A percentile compares a stretch with the other conserved stretches of the same genome.
Evolutionary conservation across 2,113 vertebrate species (phyloP).

Genomic region (Perca fluviatilis): DNA sequence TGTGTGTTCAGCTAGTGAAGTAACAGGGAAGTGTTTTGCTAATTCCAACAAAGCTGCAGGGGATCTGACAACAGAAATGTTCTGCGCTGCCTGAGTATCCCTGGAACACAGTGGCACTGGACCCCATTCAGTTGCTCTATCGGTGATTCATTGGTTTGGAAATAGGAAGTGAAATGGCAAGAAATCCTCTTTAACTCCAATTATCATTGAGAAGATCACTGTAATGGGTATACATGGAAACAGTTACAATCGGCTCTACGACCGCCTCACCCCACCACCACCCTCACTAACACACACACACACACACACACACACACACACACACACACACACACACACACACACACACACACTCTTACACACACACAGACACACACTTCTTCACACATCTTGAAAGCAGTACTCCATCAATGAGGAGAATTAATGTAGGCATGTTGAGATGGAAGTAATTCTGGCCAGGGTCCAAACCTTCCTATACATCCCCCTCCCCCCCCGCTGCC

Average conservation of each 20-base stretch:
- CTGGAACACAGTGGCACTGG: constrained; percentile 12
- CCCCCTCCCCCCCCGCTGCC: constrained; percentile 17
- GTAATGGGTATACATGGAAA: constrained; percentile 68
- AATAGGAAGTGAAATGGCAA: constrained; percentile 69
- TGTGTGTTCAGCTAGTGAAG: constrained; percentile 20
- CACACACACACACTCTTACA: constrained; percentile 27
- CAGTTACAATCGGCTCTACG: constrained; percentile 40
- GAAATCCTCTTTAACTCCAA: constrained; percentile 70
- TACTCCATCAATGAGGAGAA: constrained; percentile 61
- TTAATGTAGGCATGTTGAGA: constrained; percentile 71
- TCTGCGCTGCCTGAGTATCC: background rate
- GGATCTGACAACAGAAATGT: constrained; percentile 14
- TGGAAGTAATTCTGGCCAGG: constrained; percentile 70
- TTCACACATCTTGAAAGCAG: constrained; percentile 60
- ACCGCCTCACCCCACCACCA: constrained; percentile 25
- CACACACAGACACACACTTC: constrained; percentile 4
- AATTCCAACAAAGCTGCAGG: constrained; percentile 37
- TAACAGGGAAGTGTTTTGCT: constrained; percentile 32
- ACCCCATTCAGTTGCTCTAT: constrained; percentile 21
- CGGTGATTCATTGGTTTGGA: constrained; percentile 48
- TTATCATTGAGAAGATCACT: constrained; percentile 61
- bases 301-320: constrained; percentile 33
- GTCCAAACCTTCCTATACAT: constrained; percentile 64
- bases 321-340: background rate
- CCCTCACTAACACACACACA: background rate